Conservation (phyloP, 2,113 vertebrate species). For the Casuarius casuarius region DNA sequence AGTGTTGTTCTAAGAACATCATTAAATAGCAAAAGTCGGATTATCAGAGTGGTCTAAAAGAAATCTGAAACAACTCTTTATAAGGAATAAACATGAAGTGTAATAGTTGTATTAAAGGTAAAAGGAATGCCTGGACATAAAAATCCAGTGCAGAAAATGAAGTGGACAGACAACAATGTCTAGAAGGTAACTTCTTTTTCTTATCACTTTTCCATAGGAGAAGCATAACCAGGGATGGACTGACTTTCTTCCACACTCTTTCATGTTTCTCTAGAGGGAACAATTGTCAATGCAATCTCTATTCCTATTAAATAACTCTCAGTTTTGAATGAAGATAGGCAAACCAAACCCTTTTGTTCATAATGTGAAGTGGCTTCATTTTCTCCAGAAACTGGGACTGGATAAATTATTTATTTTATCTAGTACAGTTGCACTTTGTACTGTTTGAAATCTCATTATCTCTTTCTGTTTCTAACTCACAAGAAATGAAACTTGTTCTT, state of each 20-base stretch:
- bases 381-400: neutral
- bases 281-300: neutral
- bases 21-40: neutral
- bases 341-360: neutral
- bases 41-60: neutral
- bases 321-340: neutral
- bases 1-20: neutral
- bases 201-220: neutral
- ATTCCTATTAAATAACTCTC: neutral
- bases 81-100: neutral
- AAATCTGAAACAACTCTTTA: neutral
- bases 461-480: neutral
- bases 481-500: neutral
- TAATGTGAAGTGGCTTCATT: neutral
- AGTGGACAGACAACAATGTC: neutral
- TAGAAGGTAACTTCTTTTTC: neutral
- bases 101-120: neutral
- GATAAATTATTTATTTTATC: neutral
- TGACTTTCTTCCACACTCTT: neutral
- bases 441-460: neutral
- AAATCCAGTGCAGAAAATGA: neutral
- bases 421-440: fast-evolving
- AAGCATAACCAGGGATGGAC: neutral
- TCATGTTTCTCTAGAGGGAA: neutral
- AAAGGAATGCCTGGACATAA: neutral